Percentiles rank a stretch among this genome's conserved stretches.
These are phyloP conservation scores for Melolontha melolontha DNA, from an alignment of 2,888 invertebrate genomes.

Conservation along the genomic window DNA sequence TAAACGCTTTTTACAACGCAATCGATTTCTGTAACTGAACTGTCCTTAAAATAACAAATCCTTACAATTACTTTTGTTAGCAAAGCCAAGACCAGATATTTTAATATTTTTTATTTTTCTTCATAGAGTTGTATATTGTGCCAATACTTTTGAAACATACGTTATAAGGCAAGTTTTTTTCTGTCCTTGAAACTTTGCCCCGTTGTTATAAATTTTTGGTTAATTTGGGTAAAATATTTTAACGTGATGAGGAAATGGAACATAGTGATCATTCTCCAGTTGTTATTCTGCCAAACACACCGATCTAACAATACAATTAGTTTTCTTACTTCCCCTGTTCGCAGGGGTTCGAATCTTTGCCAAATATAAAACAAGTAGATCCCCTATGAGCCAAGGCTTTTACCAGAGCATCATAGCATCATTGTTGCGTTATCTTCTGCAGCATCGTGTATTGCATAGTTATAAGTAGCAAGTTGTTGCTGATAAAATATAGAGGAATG, in stretches of 20 bases:
- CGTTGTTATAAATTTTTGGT: neutral
- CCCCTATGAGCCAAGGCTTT: constrained; percentile 6
- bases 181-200: no score
- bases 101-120: no score
- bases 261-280: constrained; percentile 3
- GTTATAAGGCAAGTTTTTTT: no score
- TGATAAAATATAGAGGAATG: constrained; percentile 8
- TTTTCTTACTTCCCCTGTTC: constrained; percentile 3
- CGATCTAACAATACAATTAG: constrained; percentile 4
- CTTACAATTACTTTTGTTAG: no score
- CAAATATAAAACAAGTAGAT: constrained; percentile 15
- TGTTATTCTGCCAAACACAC: constrained; percentile 11
- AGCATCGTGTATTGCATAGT: constrained; percentile 15
- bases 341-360: constrained; percentile 4
- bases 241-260: constrained; percentile 8
- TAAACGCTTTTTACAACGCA: no score
- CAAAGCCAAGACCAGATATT: no score
- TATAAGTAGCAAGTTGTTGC: constrained; percentile 6
- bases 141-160: no score
- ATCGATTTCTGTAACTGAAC: no score
- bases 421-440: constrained; percentile 6
- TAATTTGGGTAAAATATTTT: constrained; percentile 5
- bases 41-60: no score
- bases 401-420: constrained; percentile 7
- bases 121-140: no score